Percentiles rank a stretch among this genome's conserved stretches.
Conservation (phyloP, 2,797 vertebrate species). For the Gorsachius magnificus region DNA sequence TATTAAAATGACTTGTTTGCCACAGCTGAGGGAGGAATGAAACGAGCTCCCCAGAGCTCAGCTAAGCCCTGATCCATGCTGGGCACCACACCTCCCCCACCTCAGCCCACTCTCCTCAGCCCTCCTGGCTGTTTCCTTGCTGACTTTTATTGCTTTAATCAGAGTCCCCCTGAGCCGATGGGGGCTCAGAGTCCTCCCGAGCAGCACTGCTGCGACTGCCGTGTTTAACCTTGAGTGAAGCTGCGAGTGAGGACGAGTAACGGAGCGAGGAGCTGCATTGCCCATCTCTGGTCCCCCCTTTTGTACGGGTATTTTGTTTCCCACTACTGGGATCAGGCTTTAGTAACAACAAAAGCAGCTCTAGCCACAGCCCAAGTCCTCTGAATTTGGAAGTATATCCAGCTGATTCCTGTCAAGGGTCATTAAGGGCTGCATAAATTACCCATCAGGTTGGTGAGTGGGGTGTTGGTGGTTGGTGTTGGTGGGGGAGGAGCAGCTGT, state of each 20-base stretch:
- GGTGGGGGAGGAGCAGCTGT: neutral
- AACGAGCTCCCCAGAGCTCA: neutral
- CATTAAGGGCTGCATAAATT: accelerated
- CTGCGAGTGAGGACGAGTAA: accelerated
- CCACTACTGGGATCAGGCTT: neutral
- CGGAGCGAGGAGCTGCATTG: accelerated
- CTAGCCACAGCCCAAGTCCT: neutral
- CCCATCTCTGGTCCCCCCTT: neutral
- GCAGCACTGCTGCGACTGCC: neutral
- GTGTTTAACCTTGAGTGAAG: accelerated
- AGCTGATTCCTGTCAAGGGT: neutral
- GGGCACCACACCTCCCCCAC: neutral
- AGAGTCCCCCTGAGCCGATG: neutral
- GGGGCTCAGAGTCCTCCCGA: neutral
- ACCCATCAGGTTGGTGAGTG: accelerated
- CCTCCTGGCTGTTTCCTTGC: neutral
- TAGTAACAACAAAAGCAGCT: neutral
- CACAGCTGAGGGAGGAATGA: accelerated
- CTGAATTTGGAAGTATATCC: neutral
- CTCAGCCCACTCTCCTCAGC: neutral
- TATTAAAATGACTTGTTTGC: neutral
- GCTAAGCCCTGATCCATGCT: neutral
- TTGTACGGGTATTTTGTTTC: accelerated
- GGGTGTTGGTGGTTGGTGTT: accelerated
- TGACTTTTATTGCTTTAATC: neutral